phyloP scores from a whole-genome alignment of 2,888 invertebrate species.

The Digitonthophagus gazella region DNA sequence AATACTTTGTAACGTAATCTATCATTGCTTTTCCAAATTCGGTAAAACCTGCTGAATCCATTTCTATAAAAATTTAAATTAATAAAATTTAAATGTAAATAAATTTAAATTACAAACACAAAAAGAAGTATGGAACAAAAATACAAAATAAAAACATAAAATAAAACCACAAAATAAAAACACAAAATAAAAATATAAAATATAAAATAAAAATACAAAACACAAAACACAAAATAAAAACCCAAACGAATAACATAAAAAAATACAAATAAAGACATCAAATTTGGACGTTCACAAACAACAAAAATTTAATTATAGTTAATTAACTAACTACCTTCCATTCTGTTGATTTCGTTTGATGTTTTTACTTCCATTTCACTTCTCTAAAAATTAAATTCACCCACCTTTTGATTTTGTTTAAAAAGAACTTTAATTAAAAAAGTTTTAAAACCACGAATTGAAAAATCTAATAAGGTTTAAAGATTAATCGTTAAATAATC shows the following conservation, averaged over 20 bases:
- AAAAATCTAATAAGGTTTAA: too few species aligned
- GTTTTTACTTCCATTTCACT: not conserved
- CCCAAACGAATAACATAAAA: not conserved
- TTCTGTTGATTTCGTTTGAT: not conserved
- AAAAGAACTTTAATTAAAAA: not conserved
- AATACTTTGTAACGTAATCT: constrained; percentile 89
- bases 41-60: constrained; percentile 81
- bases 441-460: too few species aligned
- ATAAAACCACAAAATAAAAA: not conserved
- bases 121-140: constrained; percentile 8
- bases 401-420: not conserved
- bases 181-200: not conserved
- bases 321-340: constrained; percentile 23
- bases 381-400: not conserved
- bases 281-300: not conserved
- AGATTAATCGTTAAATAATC: constrained; percentile 7
- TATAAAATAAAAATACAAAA: not conserved
- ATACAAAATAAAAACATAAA: not conserved
- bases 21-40: constrained; percentile 92
- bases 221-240: not conserved
- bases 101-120: not conserved
- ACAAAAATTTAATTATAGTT: constrained; percentile 3
- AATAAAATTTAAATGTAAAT: constrained; percentile 16
- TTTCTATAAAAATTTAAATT: constrained; percentile 47
- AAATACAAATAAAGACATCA: constrained; percentile 5